Evolutionary conservation across 2,888 invertebrate species (phyloP), one percentile per base, ranked within the genome.

Genomic region (Philereme transversata): DNA sequence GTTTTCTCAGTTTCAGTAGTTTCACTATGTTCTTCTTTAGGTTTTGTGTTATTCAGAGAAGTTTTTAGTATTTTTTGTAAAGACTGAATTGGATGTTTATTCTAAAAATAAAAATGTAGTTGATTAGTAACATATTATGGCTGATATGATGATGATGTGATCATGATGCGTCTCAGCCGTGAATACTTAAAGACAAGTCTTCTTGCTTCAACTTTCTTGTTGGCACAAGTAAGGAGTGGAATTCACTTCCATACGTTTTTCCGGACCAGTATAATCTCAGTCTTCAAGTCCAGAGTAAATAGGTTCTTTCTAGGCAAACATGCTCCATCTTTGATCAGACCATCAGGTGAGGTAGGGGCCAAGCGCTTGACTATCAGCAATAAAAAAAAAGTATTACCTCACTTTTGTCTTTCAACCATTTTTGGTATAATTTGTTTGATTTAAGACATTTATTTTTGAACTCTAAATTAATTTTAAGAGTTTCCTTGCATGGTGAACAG

Each of bases 391-490:
- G 1, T 40, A 1, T 40, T 40, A 7, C 40, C 40, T 40, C 3
- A 9, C 41, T 51, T 33, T 7, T 34, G 38, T 51, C 33, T 5
- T 35, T 44, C 22, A 22, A 22, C 51, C 51, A 51, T 11, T 44
- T 34, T 51, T 51, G 41, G 5, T 43, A 10, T 34, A 51, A 43
- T 51, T 7, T 51, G 11, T 51, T 51, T 5, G 51, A 40, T n/a
- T 43, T 34, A 4, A 51, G 34, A 51, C 51, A 51, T 51, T 51
- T 10, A n/a, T 44, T 44, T 43, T 43, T 51, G 35, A 51, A 51
- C 8, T 34, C 43, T 43, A 51, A 34, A 7, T 35, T 51, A 4
- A n/a, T 6, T 35, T 35, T 35, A 4, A 51, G 43, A 35, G 41
- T n/a, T n/a, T 35, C 51, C n/a, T 34, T 22, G 43, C 51, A 51